phyloP scores from a whole-genome alignment of 64 coral and sea anemone genomes.

The Stichodactyla mertensii region DNA sequence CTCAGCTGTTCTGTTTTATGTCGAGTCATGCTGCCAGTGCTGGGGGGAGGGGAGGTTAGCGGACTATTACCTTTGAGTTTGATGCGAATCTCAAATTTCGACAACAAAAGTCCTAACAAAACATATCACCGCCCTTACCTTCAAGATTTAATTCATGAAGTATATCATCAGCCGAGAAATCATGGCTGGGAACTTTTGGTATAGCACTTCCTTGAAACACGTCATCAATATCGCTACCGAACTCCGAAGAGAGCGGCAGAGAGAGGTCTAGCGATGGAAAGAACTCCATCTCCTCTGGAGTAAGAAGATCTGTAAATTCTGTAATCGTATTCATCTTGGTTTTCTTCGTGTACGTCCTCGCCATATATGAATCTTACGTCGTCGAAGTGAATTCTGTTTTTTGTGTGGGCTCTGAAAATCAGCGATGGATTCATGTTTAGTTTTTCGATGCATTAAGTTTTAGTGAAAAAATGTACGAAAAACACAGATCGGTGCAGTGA shows the following conservation, averaged over 20 bases:
- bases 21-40: not conserved
- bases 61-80: not conserved
- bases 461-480: not conserved
- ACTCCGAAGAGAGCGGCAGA: slow-evolving; percentile 31
- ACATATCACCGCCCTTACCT: slow-evolving; percentile 13
- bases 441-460: not conserved
- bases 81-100: not conserved
- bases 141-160: slow-evolving; percentile 66
- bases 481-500: not conserved
- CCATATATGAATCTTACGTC: slow-evolving; percentile 61
- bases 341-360: slow-evolving; percentile 74
- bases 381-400: slow-evolving; percentile 18
- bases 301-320: slow-evolving; percentile 43
- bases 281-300: slow-evolving; percentile 67
- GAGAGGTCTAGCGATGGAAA: slow-evolving; percentile 36
- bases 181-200: not conserved
- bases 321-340: slow-evolving; percentile 63
- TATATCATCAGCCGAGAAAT: slow-evolving; percentile 60
- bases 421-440: slow-evolving; percentile 13
- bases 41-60: not conserved
- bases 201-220: slow-evolving; percentile 29
- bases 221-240: slow-evolving; percentile 49
- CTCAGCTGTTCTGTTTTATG: not conserved
- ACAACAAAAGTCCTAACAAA: not conserved
- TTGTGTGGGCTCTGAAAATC: slow-evolving; percentile 62